These are phyloP conservation scores for Lerista edwardsae DNA, from an alignment of 2,797 vertebrate species.

Conservation along the genomic window DNA sequence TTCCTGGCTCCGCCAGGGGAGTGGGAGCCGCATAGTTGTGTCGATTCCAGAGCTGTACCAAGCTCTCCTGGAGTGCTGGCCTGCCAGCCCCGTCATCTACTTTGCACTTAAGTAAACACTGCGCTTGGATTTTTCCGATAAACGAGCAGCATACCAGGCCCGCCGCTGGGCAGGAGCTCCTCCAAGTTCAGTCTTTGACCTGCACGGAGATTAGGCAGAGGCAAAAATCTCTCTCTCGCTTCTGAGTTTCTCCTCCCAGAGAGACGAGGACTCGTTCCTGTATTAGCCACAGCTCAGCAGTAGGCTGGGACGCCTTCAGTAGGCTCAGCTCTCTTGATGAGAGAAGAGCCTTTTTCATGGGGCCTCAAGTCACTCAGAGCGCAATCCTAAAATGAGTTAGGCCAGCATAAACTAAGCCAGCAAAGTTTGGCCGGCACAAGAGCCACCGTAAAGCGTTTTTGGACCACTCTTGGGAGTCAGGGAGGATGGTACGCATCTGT, in stretches of 20 bases:
- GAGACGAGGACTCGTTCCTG: slow-evolving; percentile 32
- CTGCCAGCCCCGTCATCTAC: slow-evolving; percentile 48
- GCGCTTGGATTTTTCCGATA: slow-evolving; percentile 57
- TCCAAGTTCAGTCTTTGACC: slow-evolving; percentile 49
- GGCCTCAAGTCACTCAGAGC: background rate
- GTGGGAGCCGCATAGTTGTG: slow-evolving; percentile 46
- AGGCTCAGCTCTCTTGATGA: background rate
- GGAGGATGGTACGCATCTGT: too few species aligned
- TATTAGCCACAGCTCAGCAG: background rate
- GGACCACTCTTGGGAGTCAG: too few species aligned
- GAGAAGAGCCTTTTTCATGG: background rate
- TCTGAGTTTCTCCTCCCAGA: background rate
- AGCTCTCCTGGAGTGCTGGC: slow-evolving; percentile 26
- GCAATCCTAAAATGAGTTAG: too few species aligned
- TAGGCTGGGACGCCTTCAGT: background rate
- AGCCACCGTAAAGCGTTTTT: too few species aligned
- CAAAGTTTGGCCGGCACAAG: too few species aligned
- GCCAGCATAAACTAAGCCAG: too few species aligned
- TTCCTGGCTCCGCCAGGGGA: background rate
- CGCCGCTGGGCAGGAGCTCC: slow-evolving; percentile 52
- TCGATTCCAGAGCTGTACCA: slow-evolving; percentile 22
- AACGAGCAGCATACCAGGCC: slow-evolving; percentile 68
- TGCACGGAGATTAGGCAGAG: slow-evolving; percentile 51
- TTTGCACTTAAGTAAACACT: slow-evolving; percentile 66
- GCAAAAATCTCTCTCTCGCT: slow-evolving; percentile 24